phyloP scores from a whole-genome alignment of 2,888 invertebrate genomes.

The Neoaliturus tenellus region DNA sequence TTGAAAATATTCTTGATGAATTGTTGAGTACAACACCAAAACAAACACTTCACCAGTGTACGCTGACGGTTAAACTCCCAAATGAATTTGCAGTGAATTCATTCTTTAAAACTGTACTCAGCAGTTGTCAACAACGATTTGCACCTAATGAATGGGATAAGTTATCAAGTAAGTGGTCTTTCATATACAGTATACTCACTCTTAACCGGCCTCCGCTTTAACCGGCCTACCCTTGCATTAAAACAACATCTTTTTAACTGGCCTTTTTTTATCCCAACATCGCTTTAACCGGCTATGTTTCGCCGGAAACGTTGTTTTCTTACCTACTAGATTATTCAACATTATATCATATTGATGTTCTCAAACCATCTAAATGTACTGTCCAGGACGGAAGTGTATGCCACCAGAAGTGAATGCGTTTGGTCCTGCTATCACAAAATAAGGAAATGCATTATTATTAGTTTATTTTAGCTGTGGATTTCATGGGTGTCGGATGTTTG shows the following conservation, averaged over 20 bases:
- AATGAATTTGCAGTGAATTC: neutral
- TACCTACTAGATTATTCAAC: neutral
- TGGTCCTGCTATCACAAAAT: too few species aligned
- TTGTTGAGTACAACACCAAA: neutral
- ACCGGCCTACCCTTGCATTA: too few species aligned
- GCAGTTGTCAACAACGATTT: neutral
- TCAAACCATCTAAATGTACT: too few species aligned
- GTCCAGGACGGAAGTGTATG: too few species aligned
- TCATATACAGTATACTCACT: neutral
- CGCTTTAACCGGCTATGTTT: neutral
- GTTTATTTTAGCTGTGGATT: too few species aligned
- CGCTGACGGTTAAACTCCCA: neutral
- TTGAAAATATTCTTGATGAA: neutral
- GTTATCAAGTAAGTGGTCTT: neutral
- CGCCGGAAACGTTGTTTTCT: neutral
- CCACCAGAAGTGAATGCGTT: too few species aligned
- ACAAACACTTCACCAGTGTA: neutral
- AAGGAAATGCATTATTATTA: too few species aligned
- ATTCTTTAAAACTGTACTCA: neutral
- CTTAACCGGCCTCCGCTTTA: too few species aligned
- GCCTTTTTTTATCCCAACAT: too few species aligned
- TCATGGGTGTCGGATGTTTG: too few species aligned
- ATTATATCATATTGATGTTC: neutral
- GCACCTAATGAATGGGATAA: conserved; percentile 8
- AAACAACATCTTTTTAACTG: too few species aligned